phyloP scores from a whole-genome alignment of 2,113 vertebrate genomes.

The Talpa occidentalis region DNA sequence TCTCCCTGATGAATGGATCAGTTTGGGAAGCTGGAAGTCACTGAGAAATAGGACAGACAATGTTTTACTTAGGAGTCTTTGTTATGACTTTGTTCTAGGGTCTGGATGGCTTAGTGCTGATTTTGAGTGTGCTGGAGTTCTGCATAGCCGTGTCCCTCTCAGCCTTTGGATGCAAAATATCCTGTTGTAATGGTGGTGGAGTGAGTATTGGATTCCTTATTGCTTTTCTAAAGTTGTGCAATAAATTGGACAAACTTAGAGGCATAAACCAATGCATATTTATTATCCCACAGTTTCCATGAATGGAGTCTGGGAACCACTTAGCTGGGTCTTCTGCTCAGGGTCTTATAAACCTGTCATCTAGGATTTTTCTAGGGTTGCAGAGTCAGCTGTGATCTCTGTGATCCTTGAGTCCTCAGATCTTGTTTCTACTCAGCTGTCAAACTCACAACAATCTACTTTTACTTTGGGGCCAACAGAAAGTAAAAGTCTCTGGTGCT shows the following conservation, averaged over 20 bases:
- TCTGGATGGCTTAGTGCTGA: not conserved
- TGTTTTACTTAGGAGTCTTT: not conserved
- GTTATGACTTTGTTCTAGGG: constrained; percentile 31
- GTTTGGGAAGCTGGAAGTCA: not conserved
- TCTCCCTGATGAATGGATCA: not conserved
- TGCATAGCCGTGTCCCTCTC: constrained; percentile 46
- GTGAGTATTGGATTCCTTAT: not conserved
- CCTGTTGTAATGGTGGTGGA: constrained; percentile 20
- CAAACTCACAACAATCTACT: not conserved
- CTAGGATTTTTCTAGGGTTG: too few species aligned
- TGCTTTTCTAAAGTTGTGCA: not conserved
- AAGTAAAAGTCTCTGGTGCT: not conserved
- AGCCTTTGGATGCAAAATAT: constrained; percentile 55
- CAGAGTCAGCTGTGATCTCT: not conserved
- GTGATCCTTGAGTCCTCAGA: not conserved
- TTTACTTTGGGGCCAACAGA: not conserved
- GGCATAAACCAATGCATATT: not conserved
- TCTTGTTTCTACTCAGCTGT: not conserved
- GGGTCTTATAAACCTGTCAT: not conserved
- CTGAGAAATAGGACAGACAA: not conserved
- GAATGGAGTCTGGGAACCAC: not conserved
- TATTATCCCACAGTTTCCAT: not conserved
- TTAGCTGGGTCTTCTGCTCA: not conserved
- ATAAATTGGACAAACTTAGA: not conserved
- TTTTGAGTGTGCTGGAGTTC: constrained; percentile 56